These are phyloP conservation scores for Myioborus melanocephalus DNA, from an alignment of 2,797 vertebrate species.

Conservation along the genomic window DNA sequence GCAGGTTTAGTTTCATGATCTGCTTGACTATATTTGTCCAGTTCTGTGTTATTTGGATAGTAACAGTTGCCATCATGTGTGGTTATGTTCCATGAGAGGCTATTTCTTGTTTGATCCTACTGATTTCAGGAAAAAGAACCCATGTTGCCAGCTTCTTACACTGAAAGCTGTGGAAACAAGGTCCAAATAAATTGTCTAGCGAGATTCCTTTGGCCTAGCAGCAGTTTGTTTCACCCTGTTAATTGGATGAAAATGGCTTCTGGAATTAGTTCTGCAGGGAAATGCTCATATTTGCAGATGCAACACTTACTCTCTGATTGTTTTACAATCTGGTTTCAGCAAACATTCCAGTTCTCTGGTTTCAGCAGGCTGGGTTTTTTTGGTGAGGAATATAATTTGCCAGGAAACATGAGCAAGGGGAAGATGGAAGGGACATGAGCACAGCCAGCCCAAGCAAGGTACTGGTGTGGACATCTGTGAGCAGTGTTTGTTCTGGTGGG, in stretches of 20 bases:
- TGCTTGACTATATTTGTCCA: not conserved
- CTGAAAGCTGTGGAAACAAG: not conserved
- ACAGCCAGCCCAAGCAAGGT: not conserved
- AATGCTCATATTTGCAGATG: not conserved
- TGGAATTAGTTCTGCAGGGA: not conserved
- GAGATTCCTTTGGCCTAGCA: not conserved
- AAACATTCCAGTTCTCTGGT: not conserved
- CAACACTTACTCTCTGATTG: not conserved
- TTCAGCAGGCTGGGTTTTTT: not conserved
- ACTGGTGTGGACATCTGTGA: not conserved
- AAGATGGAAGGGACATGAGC: not conserved
- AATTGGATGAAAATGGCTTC: not conserved
- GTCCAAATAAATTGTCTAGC: not conserved
- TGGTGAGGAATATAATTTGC: not conserved
- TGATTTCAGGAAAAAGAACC: not conserved
- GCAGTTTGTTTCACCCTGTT: not conserved
- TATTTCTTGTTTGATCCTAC: not conserved
- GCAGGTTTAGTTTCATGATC: not conserved
- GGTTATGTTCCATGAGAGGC: not conserved
- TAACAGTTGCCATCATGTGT: not conserved
- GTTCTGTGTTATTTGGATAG: not conserved
- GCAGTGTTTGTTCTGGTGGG: not conserved
- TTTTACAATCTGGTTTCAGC: not conserved
- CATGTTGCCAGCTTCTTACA: not conserved
- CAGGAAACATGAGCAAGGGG: not conserved